Base-by-base conservation (phyloP, 2,888 invertebrate species). In the Lysandra coridon region DNA sequence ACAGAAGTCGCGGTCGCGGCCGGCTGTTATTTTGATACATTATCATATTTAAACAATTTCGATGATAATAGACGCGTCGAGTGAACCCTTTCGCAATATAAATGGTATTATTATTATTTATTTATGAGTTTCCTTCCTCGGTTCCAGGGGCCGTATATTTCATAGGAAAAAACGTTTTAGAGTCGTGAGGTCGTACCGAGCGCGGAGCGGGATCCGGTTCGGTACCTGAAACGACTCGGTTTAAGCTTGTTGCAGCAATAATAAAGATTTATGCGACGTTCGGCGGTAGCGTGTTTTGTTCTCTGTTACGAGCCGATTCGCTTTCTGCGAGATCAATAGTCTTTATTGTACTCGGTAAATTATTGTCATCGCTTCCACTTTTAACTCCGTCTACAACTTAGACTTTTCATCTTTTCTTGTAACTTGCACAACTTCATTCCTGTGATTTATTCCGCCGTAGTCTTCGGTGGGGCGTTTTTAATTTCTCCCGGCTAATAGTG, bases 31-130 rank as follows among this genome's bases (percentile, higher is more conserved):
- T 94, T 94, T 94, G 94, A 94, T 93, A 89, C 92, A 94, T 94
- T 94, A 94, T 93, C 94, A 94, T 94, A 94, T 94, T 94, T 92
- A 93, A 94, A 93, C 94, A 93, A 94, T 94, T 94, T 93, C 89
- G 91, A 94, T 94, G 94, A 92, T 94, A 94, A 94, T 94, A 94
- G 94, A 93, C 92, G 92, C 93, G 93, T 93, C 93, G 92, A 90
- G 90, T 86, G 87, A 93, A 93, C 93, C 94, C 94, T 94, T 94
- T 93, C 91, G 94, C 92, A 94, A 93, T 94, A 94, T 94, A 94
- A 94, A 94, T 94, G 93, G 93, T 91, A 91, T 92, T 92, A 93
- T 94, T 94, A 94, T 93, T 94, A 94, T 94, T 94, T 94, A 94
- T 94, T 94, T 94, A 94, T 94, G 94, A 89, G 90, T 90, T 93